Evolutionary conservation across 2,113 vertebrate species (phyloP).

Genomic region (Rhinogobius similis): DNA sequence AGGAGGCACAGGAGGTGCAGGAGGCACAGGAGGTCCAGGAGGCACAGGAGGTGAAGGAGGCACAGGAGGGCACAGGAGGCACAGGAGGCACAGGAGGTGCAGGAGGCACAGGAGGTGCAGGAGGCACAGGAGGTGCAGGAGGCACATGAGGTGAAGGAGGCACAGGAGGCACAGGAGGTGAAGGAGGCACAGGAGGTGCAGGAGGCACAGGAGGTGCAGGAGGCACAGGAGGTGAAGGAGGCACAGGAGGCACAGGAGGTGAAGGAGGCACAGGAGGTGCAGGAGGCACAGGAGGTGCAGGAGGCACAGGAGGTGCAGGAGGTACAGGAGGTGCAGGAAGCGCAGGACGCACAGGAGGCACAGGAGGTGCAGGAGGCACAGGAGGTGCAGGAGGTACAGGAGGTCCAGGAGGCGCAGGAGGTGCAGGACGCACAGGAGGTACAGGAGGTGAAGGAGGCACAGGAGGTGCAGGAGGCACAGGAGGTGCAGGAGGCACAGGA

Average conservation of each 20-base stretch:
- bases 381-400: constrained; percentile 44
- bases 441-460: too few species aligned
- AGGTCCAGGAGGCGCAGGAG: too few species aligned
- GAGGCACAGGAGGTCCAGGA: constrained; percentile 46
- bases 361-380: constrained; percentile 41
- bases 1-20: constrained; percentile 42
- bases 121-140: constrained; percentile 46
- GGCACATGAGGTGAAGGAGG: too few species aligned
- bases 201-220: constrained; percentile 44
- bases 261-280: constrained; percentile 49
- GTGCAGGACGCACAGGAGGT: constrained; percentile 51
- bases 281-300: constrained; percentile 42
- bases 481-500: constrained; percentile 47
- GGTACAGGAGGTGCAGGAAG: too few species aligned
- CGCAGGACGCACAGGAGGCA: constrained; percentile 52
- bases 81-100: constrained; percentile 45
- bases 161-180: constrained; percentile 46
- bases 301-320: constrained; percentile 46
- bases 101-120: constrained; percentile 42
- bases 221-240: too few species aligned
- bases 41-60: too few species aligned
- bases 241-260: constrained; percentile 46
- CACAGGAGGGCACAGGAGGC: constrained; percentile 51
- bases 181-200: constrained; percentile 46
- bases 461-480: constrained; percentile 47